Conservation (phyloP, 2,797 vertebrate genomes). For the Lepus townsendii region DNA sequence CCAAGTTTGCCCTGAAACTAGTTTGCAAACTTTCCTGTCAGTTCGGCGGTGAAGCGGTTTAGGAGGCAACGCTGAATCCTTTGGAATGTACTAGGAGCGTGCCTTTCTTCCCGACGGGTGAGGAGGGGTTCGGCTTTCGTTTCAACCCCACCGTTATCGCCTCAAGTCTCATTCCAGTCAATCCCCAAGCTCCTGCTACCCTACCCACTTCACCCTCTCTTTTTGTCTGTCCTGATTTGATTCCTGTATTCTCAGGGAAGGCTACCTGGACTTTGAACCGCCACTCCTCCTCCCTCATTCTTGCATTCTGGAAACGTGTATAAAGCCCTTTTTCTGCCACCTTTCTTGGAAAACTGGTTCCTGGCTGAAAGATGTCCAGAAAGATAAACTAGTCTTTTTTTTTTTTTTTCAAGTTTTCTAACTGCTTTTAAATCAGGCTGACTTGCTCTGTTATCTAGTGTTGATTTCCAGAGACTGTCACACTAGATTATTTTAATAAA, state of each 20-base stretch:
- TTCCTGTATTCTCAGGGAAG: slow-evolving; percentile 33
- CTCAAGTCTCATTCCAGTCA: background rate
- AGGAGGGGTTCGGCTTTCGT: background rate
- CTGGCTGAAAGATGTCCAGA: background rate
- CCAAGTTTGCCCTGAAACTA: slow-evolving; percentile 25
- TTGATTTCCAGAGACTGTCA: slow-evolving; percentile 52
- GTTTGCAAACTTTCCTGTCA: background rate
- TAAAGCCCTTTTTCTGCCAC: slow-evolving; percentile 33
- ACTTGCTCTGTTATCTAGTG: background rate
- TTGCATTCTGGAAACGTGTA: slow-evolving; percentile 8
- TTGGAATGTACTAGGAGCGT: background rate
- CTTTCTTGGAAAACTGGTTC: slow-evolving; percentile 16
- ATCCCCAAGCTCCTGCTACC: background rate
- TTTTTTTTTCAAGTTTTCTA: slow-evolving; percentile 50
- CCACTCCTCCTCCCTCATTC: background rate
- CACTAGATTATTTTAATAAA: slow-evolving; percentile 50
- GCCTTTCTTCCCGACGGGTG: background rate
- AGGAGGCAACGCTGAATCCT: background rate
- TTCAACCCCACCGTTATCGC: background rate
- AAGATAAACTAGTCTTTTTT: background rate
- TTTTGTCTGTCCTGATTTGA: background rate
- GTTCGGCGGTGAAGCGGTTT: background rate
- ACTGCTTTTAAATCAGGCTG: background rate
- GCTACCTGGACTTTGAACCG: slow-evolving; percentile 56
- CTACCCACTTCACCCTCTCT: background rate